Evolutionary conservation across 2,113 vertebrate species (phyloP), one percentile per base, ranked within the genome.

Genomic region (Aix galericulata): DNA sequence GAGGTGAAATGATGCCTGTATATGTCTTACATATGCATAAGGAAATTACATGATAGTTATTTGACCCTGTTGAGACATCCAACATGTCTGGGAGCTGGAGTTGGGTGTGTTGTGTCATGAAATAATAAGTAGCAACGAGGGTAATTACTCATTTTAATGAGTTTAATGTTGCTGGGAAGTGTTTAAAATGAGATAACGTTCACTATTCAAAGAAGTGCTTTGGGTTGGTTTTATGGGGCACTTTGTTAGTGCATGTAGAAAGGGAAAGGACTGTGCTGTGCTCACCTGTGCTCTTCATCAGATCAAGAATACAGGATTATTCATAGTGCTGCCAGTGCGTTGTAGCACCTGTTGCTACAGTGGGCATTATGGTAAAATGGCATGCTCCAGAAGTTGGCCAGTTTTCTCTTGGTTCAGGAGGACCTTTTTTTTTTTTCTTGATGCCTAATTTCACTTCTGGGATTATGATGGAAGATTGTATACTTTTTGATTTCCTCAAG

Each of bases 11-110:
- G 9, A 22, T 78, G 46, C 38, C 56, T 46, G 1, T 55, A 3
- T 40, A 2, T 63, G 21, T 84, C 2, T 2, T 29, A 17, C 0
- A 0, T 1, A 1, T 15, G 3, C 27, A 11, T 71, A 67, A 75
- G 42, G 56, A 81, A 81, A 67, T 75, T 59, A 26, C 1, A 1
- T 50, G 11, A 9, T 90, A 32, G 42, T 81, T 91, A 21, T 44
- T 44, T 89, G 75, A 66, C 29, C 17, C 31, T 63, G 7, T 42
- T 15, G 42, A 69, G 36, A 58, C 21, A 63, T 66, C 4, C 10
- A 27, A 11, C 46, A 60, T n/a, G 26, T 66, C 50, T 1, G 1
- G 56, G 56, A 86, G 34, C 14, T 72, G 17, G 69, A 71, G 26
- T 88, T 86, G 31, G 63, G 11, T 29, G 23, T 56, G 15, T 58